phyloP scores from a whole-genome alignment of 2,797 vertebrate genomes.

The Periophthalmus magnuspinnatus region DNA sequence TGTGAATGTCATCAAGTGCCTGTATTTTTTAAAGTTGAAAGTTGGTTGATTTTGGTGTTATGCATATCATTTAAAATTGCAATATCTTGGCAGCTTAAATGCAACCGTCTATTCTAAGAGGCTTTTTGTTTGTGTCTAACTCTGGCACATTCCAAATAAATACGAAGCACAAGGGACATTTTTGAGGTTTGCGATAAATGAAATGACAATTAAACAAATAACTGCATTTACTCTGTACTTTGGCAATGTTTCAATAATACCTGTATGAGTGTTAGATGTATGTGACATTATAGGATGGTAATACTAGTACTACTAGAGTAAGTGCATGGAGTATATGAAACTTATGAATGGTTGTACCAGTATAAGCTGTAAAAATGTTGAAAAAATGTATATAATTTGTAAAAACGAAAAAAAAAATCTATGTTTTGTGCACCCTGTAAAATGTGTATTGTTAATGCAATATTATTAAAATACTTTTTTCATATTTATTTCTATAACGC shows the following conservation, averaged over 20 bases:
- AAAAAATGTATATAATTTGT: constrained; percentile 81
- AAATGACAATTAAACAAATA: neutral
- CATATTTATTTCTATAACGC: constrained; percentile 7
- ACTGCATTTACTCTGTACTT: constrained; percentile 31
- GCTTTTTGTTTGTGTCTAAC: constrained; percentile 57
- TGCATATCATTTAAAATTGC: constrained; percentile 54
- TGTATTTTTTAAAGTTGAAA: constrained; percentile 53
- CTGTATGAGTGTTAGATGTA: constrained; percentile 29
- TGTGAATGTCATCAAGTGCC: constrained; percentile 58
- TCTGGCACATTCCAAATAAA: constrained; percentile 56
- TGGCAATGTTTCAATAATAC: constrained; percentile 29
- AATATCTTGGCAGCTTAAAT: constrained; percentile 74
- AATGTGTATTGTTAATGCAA: constrained; percentile 75
- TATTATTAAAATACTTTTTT: constrained; percentile 48
- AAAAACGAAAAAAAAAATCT: constrained; percentile 57
- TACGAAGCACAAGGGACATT: constrained; percentile 40
- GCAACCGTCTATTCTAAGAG: constrained; percentile 35
- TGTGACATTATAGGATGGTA: constrained; percentile 38
- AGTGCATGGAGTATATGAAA: constrained; percentile 56
- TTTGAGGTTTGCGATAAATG: constrained; percentile 29
- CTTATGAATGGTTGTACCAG: constrained; percentile 49
- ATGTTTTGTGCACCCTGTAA: constrained; percentile 81
- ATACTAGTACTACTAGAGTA: constrained; percentile 33
- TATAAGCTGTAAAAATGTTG: constrained; percentile 66
- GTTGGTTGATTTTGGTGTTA: constrained; percentile 35